Evolutionary conservation across 2,797 vertebrate species (phyloP).

Genomic region (Cirrhinus mrigala): DNA sequence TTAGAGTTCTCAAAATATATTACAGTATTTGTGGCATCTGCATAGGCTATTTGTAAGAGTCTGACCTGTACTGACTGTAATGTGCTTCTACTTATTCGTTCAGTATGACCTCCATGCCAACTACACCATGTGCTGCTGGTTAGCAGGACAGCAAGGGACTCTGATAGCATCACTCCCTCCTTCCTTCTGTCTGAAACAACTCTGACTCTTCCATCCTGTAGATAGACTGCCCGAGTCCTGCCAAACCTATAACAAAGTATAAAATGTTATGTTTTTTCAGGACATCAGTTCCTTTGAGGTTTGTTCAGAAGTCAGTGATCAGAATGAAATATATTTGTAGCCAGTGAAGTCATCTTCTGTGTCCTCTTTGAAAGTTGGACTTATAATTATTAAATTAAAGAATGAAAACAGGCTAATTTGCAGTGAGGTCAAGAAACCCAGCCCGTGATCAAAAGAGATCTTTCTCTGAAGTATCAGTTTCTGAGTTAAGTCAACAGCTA

Average conservation of each 20-base stretch:
- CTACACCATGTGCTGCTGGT: constrained; percentile 46
- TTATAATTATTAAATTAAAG: constrained; percentile 7
- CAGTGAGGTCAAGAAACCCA: not conserved
- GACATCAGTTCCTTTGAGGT: constrained; percentile 3
- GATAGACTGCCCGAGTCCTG: constrained; percentile 44
- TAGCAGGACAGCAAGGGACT: constrained; percentile 31
- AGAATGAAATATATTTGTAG: constrained; percentile 3
- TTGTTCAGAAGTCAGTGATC: not conserved
- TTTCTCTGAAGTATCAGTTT: not conserved
- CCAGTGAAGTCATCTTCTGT: not conserved
- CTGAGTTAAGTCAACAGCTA: constrained; percentile 19
- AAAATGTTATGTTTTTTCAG: constrained; percentile 7
- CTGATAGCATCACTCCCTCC: constrained; percentile 39
- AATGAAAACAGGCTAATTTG: constrained; percentile 27
- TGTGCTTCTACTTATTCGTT: constrained; percentile 5
- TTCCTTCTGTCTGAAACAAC: constrained; percentile 26
- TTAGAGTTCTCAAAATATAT: not conserved
- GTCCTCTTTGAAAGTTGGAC: constrained; percentile 20
- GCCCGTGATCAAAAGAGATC: constrained; percentile 18
- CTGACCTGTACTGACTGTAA: not conserved
- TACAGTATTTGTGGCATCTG: not conserved
- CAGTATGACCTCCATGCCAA: constrained; percentile 42
- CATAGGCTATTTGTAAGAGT: constrained; percentile 10
- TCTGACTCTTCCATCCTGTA: constrained; percentile 14
- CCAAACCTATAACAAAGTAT: constrained; percentile 43